A percentile compares a stretch with the other conserved stretches of the same genome.
Conservation (phyloP, 1,140 invertebrate species). For the Drosophila seguyi region DNA sequence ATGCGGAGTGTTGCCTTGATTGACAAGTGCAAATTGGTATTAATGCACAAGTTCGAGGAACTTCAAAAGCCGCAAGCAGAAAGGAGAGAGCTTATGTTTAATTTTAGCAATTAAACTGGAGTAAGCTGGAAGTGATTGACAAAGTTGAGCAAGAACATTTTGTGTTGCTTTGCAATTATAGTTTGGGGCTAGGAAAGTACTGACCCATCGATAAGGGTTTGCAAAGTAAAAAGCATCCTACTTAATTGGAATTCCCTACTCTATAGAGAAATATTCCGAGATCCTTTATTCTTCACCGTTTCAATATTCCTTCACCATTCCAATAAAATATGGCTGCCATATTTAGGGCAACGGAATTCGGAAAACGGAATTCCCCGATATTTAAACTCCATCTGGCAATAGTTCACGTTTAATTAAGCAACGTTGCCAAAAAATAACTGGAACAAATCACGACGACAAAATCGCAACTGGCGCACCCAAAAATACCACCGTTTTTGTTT, state of each 20-base stretch:
- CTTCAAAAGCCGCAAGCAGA: constrained; percentile 30
- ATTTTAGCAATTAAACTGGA: constrained; percentile 10
- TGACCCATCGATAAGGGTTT: not conserved
- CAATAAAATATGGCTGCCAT: not conserved
- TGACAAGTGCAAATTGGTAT: constrained; percentile 55
- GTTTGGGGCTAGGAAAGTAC: no score
- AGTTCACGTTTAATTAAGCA: constrained; percentile 80
- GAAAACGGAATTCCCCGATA: constrained; percentile 9
- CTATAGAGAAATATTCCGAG: not conserved
- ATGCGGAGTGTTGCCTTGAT: constrained; percentile 25
- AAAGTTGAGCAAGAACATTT: not conserved
- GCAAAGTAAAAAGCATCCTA: no score
- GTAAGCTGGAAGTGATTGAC: not conserved
- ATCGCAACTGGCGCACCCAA: constrained; percentile 61
- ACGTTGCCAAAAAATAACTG: constrained; percentile 52
- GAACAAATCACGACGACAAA: constrained; percentile 69
- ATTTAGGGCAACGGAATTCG: not conserved
- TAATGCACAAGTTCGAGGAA: constrained; percentile 37
- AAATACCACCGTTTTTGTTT: constrained; percentile 47
- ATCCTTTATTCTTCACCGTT: not conserved
- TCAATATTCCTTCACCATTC: no score
- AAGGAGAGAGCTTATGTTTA: not conserved
- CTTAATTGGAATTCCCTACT: not conserved
- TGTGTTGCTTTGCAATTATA: not conserved
- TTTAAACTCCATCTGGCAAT: constrained; percentile 67